phyloP scores from a whole-genome alignment of 2,113 vertebrate species.

The Pantherophis guttatus region DNA sequence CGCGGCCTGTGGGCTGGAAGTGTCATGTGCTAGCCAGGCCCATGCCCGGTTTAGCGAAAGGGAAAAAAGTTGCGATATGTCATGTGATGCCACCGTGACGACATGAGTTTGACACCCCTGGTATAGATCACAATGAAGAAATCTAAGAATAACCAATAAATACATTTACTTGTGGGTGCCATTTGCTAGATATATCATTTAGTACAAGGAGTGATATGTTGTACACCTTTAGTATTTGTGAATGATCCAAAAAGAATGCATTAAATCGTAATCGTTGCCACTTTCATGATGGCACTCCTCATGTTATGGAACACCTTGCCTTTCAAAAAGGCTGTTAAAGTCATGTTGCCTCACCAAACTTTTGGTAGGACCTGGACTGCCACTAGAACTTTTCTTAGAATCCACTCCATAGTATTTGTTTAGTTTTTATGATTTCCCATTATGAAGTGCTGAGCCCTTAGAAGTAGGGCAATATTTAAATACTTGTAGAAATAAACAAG shows the following conservation, averaged over 20 bases:
- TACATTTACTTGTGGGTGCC: neutral
- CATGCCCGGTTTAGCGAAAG: no score
- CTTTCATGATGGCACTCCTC: neutral
- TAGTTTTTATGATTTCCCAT: neutral
- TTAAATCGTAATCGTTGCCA: neutral
- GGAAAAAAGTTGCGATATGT: no score
- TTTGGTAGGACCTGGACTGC: neutral
- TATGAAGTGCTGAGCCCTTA: neutral
- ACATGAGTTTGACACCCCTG: no score
- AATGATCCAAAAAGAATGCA: neutral
- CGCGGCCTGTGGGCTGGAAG: no score
- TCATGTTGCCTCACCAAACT: neutral
- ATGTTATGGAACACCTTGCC: neutral
- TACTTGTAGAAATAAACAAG: neutral
- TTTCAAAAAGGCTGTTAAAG: neutral
- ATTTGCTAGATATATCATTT: neutral
- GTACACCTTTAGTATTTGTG: neutral
- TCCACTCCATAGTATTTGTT: neutral
- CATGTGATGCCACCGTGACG: no score
- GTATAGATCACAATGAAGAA: neutral
- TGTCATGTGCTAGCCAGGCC: no score
- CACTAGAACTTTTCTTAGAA: neutral
- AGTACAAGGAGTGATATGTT: neutral
- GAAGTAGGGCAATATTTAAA: neutral
- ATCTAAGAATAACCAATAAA: neutral